Evolutionary conservation across 2,797 vertebrate species (phyloP).

Genomic region (Falco berigora): DNA sequence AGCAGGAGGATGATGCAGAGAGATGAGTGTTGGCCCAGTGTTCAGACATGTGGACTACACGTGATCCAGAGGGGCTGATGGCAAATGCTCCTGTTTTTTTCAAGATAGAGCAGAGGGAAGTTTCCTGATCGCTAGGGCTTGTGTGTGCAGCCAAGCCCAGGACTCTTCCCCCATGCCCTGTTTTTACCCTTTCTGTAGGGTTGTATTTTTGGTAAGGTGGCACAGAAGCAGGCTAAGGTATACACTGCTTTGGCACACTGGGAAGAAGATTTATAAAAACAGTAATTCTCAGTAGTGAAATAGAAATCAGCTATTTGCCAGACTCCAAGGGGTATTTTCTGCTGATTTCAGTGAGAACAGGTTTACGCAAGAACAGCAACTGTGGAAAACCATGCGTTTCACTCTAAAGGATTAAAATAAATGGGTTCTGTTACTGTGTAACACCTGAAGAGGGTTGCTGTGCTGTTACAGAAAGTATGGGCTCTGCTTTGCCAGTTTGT

Average conservation of each 20-base stretch:
- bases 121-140: background rate
- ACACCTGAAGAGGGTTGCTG: background rate
- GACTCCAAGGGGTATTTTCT: background rate
- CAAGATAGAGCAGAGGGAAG: background rate
- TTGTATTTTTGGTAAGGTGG: background rate
- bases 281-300: background rate
- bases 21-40: background rate
- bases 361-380: background rate
- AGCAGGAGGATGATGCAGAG: background rate
- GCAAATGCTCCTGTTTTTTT: background rate
- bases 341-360: background rate
- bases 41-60: background rate
- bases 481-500: background rate
- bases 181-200: background rate
- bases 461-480: background rate
- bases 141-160: accelerated
- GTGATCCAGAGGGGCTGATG: background rate
- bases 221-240: background rate
- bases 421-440: background rate
- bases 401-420: background rate
- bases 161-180: background rate
- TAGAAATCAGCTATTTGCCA: background rate
- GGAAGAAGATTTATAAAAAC: background rate
- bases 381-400: background rate
- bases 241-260: background rate